These are phyloP conservation scores for Austrofundulus limnaeus DNA, from an alignment of 2,113 vertebrate species.

Conservation along the genomic window DNA sequence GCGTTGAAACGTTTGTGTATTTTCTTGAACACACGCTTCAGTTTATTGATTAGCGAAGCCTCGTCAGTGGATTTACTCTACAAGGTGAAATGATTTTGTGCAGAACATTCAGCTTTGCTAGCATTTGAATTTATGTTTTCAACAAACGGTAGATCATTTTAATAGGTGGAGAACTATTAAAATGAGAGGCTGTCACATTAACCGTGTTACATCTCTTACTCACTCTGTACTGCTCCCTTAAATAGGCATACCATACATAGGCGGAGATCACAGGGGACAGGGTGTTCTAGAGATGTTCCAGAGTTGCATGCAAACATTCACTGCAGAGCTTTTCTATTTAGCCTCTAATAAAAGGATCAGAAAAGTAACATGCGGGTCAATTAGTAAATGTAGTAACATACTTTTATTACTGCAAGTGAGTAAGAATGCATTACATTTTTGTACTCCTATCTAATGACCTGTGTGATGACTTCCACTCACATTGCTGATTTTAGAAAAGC, in stretches of 20 bases:
- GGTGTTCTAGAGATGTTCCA: background rate
- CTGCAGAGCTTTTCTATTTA: too few relatives aligned
- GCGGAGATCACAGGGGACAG: too few relatives aligned
- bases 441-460: background rate
- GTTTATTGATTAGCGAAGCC: too few relatives aligned
- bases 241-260: too few relatives aligned
- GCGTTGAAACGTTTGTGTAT: background rate
- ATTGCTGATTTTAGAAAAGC: background rate
- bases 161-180: background rate
- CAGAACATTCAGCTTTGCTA: background rate
- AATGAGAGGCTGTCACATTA: background rate
- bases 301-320: background rate
- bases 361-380: too few relatives aligned
- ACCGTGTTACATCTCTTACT: background rate
- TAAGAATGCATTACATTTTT: too few relatives aligned
- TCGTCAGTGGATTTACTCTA: background rate
- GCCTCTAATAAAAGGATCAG: too few relatives aligned
- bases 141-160: background rate
- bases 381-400: too few relatives aligned
- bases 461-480: background rate
- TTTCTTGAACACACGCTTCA: too few relatives aligned
- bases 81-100: background rate
- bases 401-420: too few relatives aligned
- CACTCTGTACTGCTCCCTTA: too few relatives aligned
- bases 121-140: background rate